Conservation (phyloP, 2,888 invertebrate genomes). For the Sphecodes monilicornis region DNA sequence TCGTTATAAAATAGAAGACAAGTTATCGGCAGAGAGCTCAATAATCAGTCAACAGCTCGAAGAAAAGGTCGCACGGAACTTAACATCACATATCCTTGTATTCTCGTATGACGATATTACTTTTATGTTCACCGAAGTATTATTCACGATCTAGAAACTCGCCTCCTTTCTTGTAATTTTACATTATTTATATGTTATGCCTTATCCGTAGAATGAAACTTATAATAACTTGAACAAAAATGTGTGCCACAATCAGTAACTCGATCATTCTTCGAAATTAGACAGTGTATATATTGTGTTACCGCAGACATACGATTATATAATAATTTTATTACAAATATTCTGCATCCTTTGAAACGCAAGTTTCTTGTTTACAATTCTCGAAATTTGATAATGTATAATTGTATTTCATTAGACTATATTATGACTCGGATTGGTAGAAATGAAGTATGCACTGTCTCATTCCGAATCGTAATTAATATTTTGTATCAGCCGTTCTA, state of each 20-base stretch:
- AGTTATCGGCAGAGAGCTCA: constrained; percentile 70
- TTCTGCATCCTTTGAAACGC: constrained; percentile 6
- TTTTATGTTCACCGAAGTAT: constrained; percentile 45
- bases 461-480: constrained; percentile 56
- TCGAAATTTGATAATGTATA: constrained; percentile 22
- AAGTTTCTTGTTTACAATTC: constrained; percentile 20
- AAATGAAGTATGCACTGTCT: constrained; percentile 57
- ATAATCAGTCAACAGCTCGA: constrained; percentile 67
- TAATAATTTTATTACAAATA: constrained; percentile 40
- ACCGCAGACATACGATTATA: constrained; percentile 1
- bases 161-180: constrained; percentile 50
- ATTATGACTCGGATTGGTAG: background rate
- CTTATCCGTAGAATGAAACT: constrained; percentile 51
- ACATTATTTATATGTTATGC: constrained; percentile 63
- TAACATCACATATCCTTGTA: constrained; percentile 45
- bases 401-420: constrained; percentile 5
- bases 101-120: constrained; percentile 47
- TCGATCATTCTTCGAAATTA: constrained; percentile 49
- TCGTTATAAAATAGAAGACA: constrained; percentile 70
- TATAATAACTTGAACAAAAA: constrained; percentile 56
- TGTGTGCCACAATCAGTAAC: constrained; percentile 46
- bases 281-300: constrained; percentile 53
- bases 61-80: constrained; percentile 56
- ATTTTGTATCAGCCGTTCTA: constrained; percentile 41
- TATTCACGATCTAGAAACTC: constrained; percentile 60